A percentile compares a stretch with the other conserved stretches of the same genome.
phyloP scores from a whole-genome alignment of 2,797 vertebrate species.

The Falco rusticolus region DNA sequence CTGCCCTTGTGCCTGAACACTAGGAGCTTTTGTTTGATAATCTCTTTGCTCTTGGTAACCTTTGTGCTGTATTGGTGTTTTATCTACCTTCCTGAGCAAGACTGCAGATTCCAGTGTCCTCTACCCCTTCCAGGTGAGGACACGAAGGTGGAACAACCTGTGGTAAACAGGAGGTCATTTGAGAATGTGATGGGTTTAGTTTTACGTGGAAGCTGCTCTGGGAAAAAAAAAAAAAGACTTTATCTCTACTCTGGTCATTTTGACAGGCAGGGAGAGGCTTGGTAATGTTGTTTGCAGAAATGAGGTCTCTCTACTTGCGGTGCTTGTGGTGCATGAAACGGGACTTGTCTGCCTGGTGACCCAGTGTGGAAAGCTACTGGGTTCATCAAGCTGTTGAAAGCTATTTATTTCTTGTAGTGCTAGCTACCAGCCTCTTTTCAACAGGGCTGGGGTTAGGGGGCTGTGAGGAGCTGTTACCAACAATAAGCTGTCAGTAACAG shows the following conservation, averaged over 20 bases:
- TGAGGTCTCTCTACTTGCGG: not conserved
- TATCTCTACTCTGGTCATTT: not conserved
- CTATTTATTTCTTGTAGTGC: not conserved
- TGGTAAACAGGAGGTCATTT: not conserved
- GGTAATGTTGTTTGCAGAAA: not conserved
- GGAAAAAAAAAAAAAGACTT: not conserved
- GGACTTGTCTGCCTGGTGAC: not conserved
- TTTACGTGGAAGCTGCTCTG: not conserved
- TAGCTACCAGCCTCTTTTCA: not conserved
- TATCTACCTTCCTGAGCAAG: not conserved
- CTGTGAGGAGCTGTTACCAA: not conserved
- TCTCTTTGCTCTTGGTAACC: not conserved
- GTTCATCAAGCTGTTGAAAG: not conserved
- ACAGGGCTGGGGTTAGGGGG: not conserved
- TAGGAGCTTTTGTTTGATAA: slow-evolving; percentile 7
- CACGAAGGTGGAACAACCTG: not conserved
- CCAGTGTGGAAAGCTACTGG: not conserved
- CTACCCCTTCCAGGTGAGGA: not conserved
- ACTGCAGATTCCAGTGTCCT: not conserved
- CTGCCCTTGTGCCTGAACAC: not conserved
- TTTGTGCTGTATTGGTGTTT: not conserved
- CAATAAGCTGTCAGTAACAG: not conserved
- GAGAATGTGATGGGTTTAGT: not conserved
- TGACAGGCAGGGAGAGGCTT: not conserved
- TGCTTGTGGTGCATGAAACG: not conserved